Base-by-base conservation (phyloP, 2,797 vertebrate species). In the Lemur catta region DNA sequence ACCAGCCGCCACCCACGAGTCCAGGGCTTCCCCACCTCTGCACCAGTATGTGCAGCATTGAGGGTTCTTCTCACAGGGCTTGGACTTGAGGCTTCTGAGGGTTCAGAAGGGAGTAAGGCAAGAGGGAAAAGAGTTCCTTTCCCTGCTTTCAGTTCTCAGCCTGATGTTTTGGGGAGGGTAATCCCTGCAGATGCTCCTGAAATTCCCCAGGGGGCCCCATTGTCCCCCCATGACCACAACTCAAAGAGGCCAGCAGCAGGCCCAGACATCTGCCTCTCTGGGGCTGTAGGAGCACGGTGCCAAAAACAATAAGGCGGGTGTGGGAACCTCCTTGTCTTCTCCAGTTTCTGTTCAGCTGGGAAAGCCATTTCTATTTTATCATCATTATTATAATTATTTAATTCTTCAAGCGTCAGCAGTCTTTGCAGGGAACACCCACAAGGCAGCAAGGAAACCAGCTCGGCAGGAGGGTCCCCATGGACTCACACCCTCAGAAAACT, bases 361-460 rank as follows among this genome's bases (percentile, higher is more conserved):
- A 97, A 96, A 96, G 97, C 94, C 95, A 93, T 97, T 95, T 94
- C 96, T 94, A 88, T 93, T 97, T 97, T 95, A 95, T 94, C 96
- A 93, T 95, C 94, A 92, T 94, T 92, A 93, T 91, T 97, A 91
- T 94, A 97, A 96, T 97, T 94, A 96, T 96, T 96, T 92, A 94
- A 96, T 97, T 97, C 95, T 96, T 95, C 26, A 78, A 93, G 67
- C 48, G 15, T 97, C 96, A 97, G 96, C 97, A 97, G 84, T 96
- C 95, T 95, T 96, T 91, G 75, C 86, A 86, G 46, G 67, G 96
- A 97, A 95, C 96, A 97, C 94, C 97, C 97, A 97, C 95, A 94
- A 95, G 90, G 92, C 93, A 88, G 67, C 50, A 82, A 97, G 91
- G 76, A 97, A 94, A 97, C 97, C 89, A 91, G 43, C 63, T 79